These are phyloP conservation scores for Rhamnusium bicolor DNA, from an alignment of 2,888 invertebrate genomes.

Conservation along the genomic window DNA sequence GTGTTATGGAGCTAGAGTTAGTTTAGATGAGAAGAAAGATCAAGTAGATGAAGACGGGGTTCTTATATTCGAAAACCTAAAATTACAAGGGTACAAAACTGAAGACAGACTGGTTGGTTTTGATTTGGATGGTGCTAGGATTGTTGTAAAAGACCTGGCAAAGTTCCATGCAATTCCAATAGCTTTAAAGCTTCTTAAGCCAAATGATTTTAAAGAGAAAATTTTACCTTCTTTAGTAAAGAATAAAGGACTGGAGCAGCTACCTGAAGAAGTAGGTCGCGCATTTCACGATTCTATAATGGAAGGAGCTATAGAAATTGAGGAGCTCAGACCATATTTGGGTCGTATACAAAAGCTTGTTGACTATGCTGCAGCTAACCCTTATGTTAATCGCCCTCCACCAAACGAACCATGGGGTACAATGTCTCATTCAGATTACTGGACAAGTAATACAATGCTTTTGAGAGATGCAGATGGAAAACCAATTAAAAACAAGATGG, in stretches of 20 bases:
- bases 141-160: slow-evolving; percentile 73
- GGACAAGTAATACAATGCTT: slow-evolving; percentile 77
- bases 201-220: slow-evolving; percentile 69
- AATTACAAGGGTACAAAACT: slow-evolving; percentile 71
- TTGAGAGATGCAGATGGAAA: slow-evolving; percentile 69
- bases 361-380: slow-evolving; percentile 54
- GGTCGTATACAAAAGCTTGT: slow-evolving; percentile 58
- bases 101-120: slow-evolving; percentile 73
- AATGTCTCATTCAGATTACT: slow-evolving; percentile 75
- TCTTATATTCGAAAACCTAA: slow-evolving; percentile 75
- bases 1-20: slow-evolving; percentile 74
- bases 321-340: slow-evolving; percentile 59
- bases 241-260: slow-evolving; percentile 63
- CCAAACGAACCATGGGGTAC: slow-evolving; percentile 73
- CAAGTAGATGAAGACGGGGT: slow-evolving; percentile 75
- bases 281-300: slow-evolving; percentile 63
- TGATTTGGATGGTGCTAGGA: slow-evolving; percentile 71
- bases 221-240: slow-evolving; percentile 68
- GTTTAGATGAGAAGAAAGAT: slow-evolving; percentile 64
- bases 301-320: slow-evolving; percentile 59
- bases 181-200: slow-evolving; percentile 72
- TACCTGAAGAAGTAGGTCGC: slow-evolving; percentile 62
- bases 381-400: slow-evolving; percentile 54
- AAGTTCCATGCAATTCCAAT: slow-evolving; percentile 76
- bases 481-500: slow-evolving; percentile 73